These are phyloP conservation scores for Anastrepha ludens DNA, from an alignment of 1,140 invertebrate species.

Conservation along the genomic window DNA sequence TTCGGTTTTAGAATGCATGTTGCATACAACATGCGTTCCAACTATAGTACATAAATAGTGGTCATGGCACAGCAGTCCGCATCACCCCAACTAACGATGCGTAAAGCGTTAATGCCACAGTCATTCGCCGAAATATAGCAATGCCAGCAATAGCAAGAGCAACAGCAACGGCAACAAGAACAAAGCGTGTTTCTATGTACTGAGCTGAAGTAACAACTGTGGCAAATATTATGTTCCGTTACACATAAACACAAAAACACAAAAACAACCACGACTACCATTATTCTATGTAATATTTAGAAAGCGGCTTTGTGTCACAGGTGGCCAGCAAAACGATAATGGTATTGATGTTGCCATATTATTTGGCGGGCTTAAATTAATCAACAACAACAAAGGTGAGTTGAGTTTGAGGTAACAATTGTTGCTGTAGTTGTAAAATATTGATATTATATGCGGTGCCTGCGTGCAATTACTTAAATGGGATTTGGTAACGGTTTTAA, in stretches of 20 bases:
- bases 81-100: conserved; percentile 37
- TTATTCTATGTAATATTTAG: neutral
- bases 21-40: neutral
- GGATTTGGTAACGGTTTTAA: conserved; percentile 17
- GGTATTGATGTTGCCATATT: neutral
- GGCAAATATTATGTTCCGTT: conserved; percentile 36
- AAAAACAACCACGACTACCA: neutral
- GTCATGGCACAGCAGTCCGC: neutral
- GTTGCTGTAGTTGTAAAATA: conserved; percentile 10
- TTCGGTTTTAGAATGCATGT: neutral
- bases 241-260: conserved; percentile 10
- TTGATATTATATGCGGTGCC: neutral
- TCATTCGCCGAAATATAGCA: conserved; percentile 17
- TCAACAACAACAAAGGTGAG: no score
- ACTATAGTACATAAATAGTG: neutral
- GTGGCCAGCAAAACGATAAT: neutral
- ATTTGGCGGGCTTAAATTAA: neutral
- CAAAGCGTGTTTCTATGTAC: neutral
- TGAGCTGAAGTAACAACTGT: conserved; percentile 25
- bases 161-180: neutral
- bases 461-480: conserved; percentile 32
- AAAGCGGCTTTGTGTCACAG: neutral
- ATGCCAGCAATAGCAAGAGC: neutral
- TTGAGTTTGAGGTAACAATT: neutral
- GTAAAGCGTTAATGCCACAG: conserved; percentile 33